phyloP scores from a whole-genome alignment of 2,113 vertebrate species.

The Brachyistius frenatus region DNA sequence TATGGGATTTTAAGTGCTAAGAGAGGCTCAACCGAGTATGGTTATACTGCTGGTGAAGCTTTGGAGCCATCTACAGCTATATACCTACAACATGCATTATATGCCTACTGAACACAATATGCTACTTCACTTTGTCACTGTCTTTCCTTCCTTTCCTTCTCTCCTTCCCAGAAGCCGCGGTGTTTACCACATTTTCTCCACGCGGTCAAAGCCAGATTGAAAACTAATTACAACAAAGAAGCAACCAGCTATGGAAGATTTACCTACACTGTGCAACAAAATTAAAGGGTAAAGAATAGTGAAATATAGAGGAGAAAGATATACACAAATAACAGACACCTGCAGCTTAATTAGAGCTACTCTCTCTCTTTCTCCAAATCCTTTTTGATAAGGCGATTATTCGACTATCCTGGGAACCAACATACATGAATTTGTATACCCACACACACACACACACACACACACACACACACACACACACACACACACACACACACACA shows the following conservation, averaged over 20 bases:
- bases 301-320: background rate
- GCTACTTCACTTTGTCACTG: no score
- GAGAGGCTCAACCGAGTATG: no score
- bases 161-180: background rate
- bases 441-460: no score
- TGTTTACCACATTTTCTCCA: background rate
- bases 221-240: conserved; percentile 9
- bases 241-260: background rate
- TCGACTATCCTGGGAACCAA: background rate
- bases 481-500: no score
- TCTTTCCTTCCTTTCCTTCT: background rate
- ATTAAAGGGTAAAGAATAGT: background rate
- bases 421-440: background rate
- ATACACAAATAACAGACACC: conserved; percentile 11
- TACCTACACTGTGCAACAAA: background rate
- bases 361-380: background rate
- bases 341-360: background rate
- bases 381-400: background rate
- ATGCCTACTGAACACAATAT: no score
- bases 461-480: no score
- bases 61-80: no score
- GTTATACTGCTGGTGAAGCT: no score
- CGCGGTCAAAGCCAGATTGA: background rate
- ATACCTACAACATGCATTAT: no score
- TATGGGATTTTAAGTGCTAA: no score